These are phyloP conservation scores for Larimichthys crocea DNA, from an alignment of 2,113 vertebrate species.

Conservation along the genomic window DNA sequence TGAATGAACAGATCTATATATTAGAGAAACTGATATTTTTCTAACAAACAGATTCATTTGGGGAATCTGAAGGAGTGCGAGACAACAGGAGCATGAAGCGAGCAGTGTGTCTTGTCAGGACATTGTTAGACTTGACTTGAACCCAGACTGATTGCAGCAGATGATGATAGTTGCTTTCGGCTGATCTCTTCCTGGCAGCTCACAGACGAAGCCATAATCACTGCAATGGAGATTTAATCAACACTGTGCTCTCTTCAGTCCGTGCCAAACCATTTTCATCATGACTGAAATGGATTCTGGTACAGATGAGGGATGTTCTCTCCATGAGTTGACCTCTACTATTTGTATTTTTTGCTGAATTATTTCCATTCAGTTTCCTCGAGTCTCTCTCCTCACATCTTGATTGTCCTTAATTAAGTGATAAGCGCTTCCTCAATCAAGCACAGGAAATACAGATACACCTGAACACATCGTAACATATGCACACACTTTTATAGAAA, in stretches of 20 bases:
- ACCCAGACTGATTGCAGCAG: not conserved
- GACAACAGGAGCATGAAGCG: not conserved
- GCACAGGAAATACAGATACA: not conserved
- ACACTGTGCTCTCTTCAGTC: not conserved
- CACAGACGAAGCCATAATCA: slow-evolving; percentile 6
- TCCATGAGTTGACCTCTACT: not conserved
- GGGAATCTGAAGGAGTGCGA: no score
- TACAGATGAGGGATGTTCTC: not conserved
- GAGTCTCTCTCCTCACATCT: not conserved
- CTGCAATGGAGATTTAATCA: slow-evolving; percentile 24
- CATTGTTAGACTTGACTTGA: not conserved
- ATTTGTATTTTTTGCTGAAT: not conserved
- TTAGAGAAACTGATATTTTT: no score
- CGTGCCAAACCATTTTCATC: slow-evolving; percentile 3
- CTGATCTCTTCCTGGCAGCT: slow-evolving; percentile 22
- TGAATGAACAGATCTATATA: no score
- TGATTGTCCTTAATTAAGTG: not conserved
- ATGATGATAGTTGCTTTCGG: slow-evolving; percentile 3
- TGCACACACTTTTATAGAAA: not conserved
- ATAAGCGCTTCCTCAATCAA: not conserved
- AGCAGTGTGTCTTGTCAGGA: not conserved
- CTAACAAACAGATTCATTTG: no score
- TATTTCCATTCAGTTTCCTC: no score
- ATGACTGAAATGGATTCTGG: not conserved
- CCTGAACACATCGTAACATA: not conserved